Conservation (phyloP, 2,113 vertebrate species). For the Micronycteris hirsuta region DNA sequence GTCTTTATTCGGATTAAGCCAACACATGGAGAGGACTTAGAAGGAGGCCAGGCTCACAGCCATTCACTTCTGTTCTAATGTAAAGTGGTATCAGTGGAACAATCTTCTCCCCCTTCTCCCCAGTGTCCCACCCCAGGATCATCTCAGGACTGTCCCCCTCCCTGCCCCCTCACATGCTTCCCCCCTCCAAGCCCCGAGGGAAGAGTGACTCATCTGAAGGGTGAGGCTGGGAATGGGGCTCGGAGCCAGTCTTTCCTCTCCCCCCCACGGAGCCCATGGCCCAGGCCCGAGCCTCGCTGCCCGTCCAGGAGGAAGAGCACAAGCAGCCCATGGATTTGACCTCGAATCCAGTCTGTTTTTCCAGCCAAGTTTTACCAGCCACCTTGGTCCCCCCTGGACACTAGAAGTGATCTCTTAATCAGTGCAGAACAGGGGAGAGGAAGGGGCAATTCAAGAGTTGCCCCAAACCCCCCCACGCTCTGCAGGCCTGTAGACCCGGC, state of each 20-base stretch:
- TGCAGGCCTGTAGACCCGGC: not conserved
- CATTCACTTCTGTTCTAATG: not conserved
- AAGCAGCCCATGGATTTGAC: not conserved
- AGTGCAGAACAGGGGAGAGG: accelerated
- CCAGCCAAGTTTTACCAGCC: not conserved
- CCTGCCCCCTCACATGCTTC: accelerated
- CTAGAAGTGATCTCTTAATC: not conserved
- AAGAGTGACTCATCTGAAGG: not conserved
- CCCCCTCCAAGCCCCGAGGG: not conserved
- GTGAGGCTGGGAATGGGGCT: accelerated
- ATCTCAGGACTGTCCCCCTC: not conserved
- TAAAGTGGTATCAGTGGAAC: not conserved
- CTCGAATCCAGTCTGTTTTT: not conserved
- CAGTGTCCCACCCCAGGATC: not conserved
- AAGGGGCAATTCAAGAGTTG: accelerated
- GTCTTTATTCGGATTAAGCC: not conserved
- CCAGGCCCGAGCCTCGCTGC: not conserved
- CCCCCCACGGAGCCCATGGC: accelerated
- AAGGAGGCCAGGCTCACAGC: too few species aligned
- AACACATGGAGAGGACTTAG: not conserved
- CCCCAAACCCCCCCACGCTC: not conserved
- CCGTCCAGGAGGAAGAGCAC: not conserved
- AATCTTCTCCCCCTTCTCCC: not conserved
- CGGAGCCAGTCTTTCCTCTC: not conserved
- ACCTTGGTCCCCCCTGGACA: not conserved